Conservation (phyloP, 2,113 vertebrate species). For the Choloepus hoffmanni region DNA sequence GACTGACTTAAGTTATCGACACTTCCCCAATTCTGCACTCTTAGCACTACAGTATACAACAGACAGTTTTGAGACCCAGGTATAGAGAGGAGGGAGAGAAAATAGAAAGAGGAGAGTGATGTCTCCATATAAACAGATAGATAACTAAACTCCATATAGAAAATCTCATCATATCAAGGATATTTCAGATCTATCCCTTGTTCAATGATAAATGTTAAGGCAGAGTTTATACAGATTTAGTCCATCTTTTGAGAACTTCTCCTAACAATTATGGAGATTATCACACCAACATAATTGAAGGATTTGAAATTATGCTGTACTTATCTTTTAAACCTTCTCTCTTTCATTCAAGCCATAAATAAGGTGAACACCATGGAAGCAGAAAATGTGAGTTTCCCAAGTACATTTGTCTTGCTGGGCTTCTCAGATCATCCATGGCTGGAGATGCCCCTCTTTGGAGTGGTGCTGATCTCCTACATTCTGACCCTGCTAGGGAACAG, state of each 20-base stretch:
- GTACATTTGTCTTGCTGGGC: not conserved
- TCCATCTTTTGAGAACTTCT: not conserved
- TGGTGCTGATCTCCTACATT: not conserved
- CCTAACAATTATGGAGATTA: not conserved
- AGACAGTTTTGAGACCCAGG: not conserved
- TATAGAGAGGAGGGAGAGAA: too few relatives aligned
- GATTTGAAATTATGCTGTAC: not conserved
- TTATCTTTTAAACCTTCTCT: not conserved
- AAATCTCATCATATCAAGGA: not conserved
- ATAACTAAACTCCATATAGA: not conserved
- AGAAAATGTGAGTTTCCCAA: conserved; percentile 39
- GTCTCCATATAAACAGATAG: not conserved
- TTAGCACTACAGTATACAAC: not conserved
- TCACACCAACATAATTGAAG: not conserved
- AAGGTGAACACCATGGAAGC: not conserved
- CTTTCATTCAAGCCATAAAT: not conserved
- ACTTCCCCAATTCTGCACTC: not conserved
- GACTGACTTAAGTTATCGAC: not conserved
- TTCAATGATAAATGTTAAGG: not conserved
- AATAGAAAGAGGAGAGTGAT: not conserved
- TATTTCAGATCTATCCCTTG: not conserved
- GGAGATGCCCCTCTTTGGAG: conserved; percentile 2
- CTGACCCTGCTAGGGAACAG: conserved; percentile 54
- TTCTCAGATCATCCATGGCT: conserved; percentile 48
- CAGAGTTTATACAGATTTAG: not conserved